Base-by-base conservation (phyloP, 2,888 invertebrate genomes). In the Meteorus cinctellus region DNA sequence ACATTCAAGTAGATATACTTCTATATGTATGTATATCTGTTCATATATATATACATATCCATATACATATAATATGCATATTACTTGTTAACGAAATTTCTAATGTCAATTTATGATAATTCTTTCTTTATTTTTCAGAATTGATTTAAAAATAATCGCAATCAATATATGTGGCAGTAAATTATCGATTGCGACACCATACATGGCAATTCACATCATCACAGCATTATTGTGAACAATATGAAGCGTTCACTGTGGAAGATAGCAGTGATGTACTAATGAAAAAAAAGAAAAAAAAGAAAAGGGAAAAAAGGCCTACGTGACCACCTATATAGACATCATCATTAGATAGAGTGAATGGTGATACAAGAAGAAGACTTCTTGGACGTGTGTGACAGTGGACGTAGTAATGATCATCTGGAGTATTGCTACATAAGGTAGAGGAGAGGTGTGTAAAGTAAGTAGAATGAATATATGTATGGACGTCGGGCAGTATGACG, bases 91-190 rank as follows among this genome's bases (percentile, higher is more conserved):
- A 82, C 84, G 76, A 86, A 84, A 85, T 85, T 87, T 87, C 85
- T 86, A 87, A 87, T 84, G 81, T 78, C 82, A 84, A 84, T 85
- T 86, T 86, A 84, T 86, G 85, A 81, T 86, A 83, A 86, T 85
- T 78, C 41, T 27, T 6, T 24, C 27, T n/a, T 60, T 8, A 34
- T 55, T 34, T 65, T 63, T 27, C 31, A 31, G 31, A 65, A 62
- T 63, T 48, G 71, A 45, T 62, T 29, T 14, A 62, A 48, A 67
- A 67, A 48, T 45, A 67, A n/a, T 45, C 29, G 27, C 48, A 10
- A 48, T 67, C 0, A 45, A 45, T 27, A 41, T 59, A 12, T 36
- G 24, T 36, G 51, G 34, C 10, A 55, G 24, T 55, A 55, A 55
- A 55, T 55, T 19, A 19, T 55, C 19, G 55, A 19, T 55, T 55